A percentile compares a stretch with the other conserved stretches of the same genome.
Conservation (phyloP, 2,888 invertebrate species). For the Temnothorax ravouxi region DNA sequence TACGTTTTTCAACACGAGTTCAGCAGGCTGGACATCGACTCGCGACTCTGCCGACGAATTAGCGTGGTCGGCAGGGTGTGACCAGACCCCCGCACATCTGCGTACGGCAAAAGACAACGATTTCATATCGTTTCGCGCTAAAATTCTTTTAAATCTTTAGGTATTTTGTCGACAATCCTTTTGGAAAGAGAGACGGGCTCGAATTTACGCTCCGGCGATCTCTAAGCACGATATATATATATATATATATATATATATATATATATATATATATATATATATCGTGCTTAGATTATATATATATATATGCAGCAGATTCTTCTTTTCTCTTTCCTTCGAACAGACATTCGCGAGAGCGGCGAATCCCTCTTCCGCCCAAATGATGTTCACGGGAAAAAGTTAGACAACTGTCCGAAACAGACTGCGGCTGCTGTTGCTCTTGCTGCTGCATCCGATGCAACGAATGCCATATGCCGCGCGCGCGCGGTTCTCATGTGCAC, state of each 20-base stretch:
- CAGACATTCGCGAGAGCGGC: constrained; percentile 13
- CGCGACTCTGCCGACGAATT: constrained; percentile 32
- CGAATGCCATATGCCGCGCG: constrained; percentile 64
- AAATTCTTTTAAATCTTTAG: neutral
- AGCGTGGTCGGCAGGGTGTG: constrained; percentile 1
- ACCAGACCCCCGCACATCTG: constrained; percentile 34
- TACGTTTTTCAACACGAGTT: constrained; percentile 28
- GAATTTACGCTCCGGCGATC: neutral
- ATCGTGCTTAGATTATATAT: no score
- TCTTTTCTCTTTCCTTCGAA: neutral
- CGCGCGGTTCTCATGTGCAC: constrained; percentile 58
- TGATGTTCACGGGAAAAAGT: constrained; percentile 41
- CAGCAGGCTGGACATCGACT: constrained; percentile 32
- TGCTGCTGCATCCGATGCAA: constrained; percentile 62
- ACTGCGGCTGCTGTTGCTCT: constrained; percentile 16
- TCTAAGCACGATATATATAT: neutral
- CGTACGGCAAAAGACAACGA: neutral
- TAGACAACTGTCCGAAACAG: constrained; percentile 48
- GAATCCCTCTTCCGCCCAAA: constrained; percentile 29
- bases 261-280: no score
- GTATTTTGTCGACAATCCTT: neutral
- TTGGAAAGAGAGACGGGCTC: neutral
- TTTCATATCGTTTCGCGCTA: neutral
- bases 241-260: no score
- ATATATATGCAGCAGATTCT: neutral